These are phyloP conservation scores for Holothuria scabra DNA, from an alignment of 53 echinoderm and acorn worm genomes.

Conservation along the genomic window DNA sequence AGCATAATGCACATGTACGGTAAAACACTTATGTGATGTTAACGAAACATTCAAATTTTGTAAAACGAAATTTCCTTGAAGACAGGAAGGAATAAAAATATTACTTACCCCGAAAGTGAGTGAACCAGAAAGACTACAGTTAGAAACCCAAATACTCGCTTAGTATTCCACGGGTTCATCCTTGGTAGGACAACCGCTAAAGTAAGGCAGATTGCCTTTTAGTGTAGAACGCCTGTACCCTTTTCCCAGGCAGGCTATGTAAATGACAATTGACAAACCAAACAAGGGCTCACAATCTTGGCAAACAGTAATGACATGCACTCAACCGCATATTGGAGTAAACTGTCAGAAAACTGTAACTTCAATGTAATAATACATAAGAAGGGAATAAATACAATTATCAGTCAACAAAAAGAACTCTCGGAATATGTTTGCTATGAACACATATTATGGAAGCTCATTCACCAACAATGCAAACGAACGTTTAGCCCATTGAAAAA, in stretches of 20 bases:
- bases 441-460: slow-evolving; percentile 29
- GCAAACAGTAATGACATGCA: slow-evolving; percentile 13
- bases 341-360: not conserved
- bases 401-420: not conserved
- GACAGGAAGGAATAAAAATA: too few species aligned
- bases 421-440: slow-evolving; percentile 6
- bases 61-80: too few species aligned
- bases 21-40: too few species aligned
- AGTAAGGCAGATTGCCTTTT: too few species aligned
- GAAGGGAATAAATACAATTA: slow-evolving; percentile 23
- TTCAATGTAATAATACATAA: slow-evolving; percentile 1
- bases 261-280: slow-evolving; percentile 19
- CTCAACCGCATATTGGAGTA: not conserved
- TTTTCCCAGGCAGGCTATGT: slow-evolving; percentile 10
- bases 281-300: not conserved
- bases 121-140: slow-evolving; percentile 18
- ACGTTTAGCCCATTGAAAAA: slow-evolving; percentile 37
- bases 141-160: not conserved
- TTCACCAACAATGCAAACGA: not conserved
- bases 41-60: too few species aligned
- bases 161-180: slow-evolving; percentile 16
- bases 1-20: too few species aligned
- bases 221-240: not conserved
- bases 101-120: slow-evolving; percentile 27
- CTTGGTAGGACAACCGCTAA: not conserved